phyloP scores from a whole-genome alignment of 2,113 vertebrate species.

The Myotis lucifugus region DNA sequence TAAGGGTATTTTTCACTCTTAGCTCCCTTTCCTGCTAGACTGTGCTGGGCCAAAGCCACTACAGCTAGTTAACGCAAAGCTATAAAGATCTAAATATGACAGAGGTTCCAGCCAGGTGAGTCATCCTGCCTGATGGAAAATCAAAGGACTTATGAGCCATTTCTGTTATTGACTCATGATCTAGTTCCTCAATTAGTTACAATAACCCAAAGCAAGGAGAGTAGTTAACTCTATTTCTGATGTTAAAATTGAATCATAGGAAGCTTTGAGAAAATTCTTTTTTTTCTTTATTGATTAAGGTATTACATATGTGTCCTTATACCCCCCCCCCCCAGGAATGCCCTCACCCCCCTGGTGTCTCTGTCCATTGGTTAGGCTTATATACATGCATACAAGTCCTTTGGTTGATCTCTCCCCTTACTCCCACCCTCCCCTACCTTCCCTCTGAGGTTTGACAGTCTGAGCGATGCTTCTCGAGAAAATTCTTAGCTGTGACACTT shows the following conservation, averaged over 20 bases:
- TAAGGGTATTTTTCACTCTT: neutral
- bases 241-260: neutral
- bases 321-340: fast-evolving
- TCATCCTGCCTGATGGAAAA: neutral
- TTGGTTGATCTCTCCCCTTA: too few species aligned
- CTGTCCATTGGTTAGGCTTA: too few species aligned
- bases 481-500: neutral
- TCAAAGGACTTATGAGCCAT: neutral
- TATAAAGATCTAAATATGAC: neutral
- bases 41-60: neutral
- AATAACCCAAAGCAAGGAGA: neutral
- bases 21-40: neutral
- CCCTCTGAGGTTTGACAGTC: too few species aligned
- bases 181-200: slow-evolving; percentile 14
- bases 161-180: neutral
- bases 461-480: neutral
- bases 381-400: too few species aligned
- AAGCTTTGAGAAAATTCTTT: neutral
- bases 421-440: too few species aligned
- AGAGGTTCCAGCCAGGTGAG: neutral
- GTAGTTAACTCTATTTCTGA: neutral
- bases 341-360: too few species aligned
- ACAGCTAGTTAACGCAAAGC: neutral
- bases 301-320: too few species aligned
- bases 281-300: too few species aligned